Conservation (phyloP, 2,797 vertebrate genomes). For the Phoeniculus purpureus region DNA sequence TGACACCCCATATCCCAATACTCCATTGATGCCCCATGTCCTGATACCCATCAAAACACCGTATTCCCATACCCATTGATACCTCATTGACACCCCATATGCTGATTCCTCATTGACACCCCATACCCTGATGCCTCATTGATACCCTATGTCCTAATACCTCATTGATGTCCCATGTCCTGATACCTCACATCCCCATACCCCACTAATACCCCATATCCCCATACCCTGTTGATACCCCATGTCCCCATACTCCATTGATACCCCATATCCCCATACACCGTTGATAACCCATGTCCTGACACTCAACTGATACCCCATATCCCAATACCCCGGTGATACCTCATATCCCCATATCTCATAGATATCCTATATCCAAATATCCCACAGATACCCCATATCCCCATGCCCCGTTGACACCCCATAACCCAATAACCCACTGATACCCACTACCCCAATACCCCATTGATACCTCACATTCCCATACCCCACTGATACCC, state of each 20-base stretch:
- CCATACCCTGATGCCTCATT: not conserved
- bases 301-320: fast-evolving
- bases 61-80: no score
- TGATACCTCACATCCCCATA: no score
- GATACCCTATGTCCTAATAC: fast-evolving
- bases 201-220: no score
- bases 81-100: fast-evolving
- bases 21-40: not conserved
- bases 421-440: fast-evolving
- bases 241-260: no score
- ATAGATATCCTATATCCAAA: not conserved
- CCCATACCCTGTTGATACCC: not conserved
- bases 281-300: no score
- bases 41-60: not conserved
- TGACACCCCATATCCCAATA: not conserved
- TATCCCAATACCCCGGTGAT: no score
- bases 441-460: fast-evolving
- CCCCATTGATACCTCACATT: fast-evolving
- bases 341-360: not conserved
- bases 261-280: no score
- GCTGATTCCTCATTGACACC: fast-evolving
- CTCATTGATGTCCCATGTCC: no score
- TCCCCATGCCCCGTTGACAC: fast-evolving
- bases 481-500: fast-evolving
- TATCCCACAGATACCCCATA: not conserved